These are phyloP conservation scores for Ctenodactylus gundi DNA, from an alignment of 2,113 vertebrate genomes.

Conservation along the genomic window DNA sequence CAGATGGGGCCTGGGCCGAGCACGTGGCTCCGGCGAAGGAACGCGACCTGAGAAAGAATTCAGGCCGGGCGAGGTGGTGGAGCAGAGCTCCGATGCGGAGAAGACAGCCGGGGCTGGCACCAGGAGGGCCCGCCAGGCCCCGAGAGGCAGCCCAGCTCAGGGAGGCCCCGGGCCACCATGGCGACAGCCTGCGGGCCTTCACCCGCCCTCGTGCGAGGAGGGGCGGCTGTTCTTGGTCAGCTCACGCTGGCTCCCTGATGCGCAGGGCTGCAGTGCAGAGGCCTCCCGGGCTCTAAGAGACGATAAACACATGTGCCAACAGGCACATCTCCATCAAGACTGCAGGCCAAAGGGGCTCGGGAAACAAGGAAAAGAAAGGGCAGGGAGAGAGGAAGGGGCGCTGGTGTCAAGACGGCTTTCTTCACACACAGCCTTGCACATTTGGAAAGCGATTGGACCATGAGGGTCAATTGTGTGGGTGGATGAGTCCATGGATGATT, in stretches of 20 bases:
- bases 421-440: no score
- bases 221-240: neutral
- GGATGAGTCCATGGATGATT: no score
- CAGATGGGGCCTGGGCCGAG: slow-evolving; percentile 49
- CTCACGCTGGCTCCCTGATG: neutral
- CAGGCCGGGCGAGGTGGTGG: neutral
- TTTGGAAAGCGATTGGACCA: no score
- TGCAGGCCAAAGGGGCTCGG: neutral
- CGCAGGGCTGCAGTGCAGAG: neutral
- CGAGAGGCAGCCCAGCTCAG: neutral
- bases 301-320: neutral
- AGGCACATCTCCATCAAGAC: neutral
- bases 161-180: neutral
- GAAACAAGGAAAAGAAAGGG: neutral
- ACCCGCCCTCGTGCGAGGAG: neutral
- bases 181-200: neutral
- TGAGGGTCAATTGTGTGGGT: no score
- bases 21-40: slow-evolving; percentile 32
- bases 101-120: slow-evolving; percentile 66
- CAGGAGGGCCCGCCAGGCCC: neutral
- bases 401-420: neutral
- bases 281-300: neutral
- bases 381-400: no score
- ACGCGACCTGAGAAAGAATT: slow-evolving; percentile 38
- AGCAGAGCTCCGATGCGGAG: slow-evolving; percentile 21